Conservation (phyloP, 2,113 vertebrate species). For the Channa argus region DNA sequence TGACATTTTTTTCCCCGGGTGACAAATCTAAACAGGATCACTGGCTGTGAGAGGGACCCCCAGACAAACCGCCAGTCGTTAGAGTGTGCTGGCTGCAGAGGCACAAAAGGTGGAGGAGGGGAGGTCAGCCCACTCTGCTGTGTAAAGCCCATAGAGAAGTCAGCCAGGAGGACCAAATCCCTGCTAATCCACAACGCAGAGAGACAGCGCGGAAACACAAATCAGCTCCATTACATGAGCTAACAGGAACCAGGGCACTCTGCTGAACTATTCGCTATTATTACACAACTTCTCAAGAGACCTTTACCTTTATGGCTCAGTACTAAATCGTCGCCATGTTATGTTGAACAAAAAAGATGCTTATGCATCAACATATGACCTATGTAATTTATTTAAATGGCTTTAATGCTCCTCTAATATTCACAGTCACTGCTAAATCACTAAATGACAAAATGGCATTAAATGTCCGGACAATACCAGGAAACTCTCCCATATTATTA, state of each 20-base stretch:
- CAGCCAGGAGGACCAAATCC: conserved; percentile 73
- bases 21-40: conserved; percentile 28
- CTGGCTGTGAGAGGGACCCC: conserved; percentile 39
- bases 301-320: not conserved
- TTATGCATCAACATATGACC: not conserved
- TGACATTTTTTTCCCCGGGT: conserved; percentile 22
- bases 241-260: conserved; percentile 30
- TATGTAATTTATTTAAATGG: no score
- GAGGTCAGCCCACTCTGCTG: conserved; percentile 54
- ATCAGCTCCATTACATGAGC: conserved; percentile 65
- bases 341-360: not conserved
- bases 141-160: conserved; percentile 63
- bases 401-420: no score
- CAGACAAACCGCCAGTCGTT: conserved; percentile 45
- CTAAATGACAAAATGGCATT: no score
- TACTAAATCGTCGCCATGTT: not conserved
- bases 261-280: conserved; percentile 13
- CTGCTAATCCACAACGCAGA: conserved; percentile 65
- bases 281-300: conserved; percentile 10
- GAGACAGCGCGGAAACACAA: conserved; percentile 59
- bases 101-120: conserved; percentile 67
- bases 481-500: no score
- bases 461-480: no score
- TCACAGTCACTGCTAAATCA: no score
- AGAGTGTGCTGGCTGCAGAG: conserved; percentile 50